Percentiles rank a stretch among this genome's conserved stretches.
Evolutionary conservation across 2,797 vertebrate species (phyloP).

Genomic region (Oreortyx pictus): DNA sequence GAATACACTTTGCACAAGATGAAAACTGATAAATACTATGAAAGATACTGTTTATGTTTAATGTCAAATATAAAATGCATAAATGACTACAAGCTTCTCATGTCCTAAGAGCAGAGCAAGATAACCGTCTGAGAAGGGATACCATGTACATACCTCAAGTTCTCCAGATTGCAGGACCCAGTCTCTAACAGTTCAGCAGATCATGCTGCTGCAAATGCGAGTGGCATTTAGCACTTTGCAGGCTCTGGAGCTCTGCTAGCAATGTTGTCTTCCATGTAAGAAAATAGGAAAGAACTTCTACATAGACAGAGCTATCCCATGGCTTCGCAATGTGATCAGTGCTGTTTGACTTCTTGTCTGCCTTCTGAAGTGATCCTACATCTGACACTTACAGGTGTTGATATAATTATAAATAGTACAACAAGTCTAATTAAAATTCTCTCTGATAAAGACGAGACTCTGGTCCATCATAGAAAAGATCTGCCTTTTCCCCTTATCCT

Average conservation of each 20-base stretch:
- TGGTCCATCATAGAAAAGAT: neutral
- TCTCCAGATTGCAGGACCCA: conserved; percentile 24
- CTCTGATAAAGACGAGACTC: neutral
- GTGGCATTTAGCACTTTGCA: neutral
- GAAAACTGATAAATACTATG: neutral
- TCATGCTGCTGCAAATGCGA: neutral
- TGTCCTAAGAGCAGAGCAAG: neutral
- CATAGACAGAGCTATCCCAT: neutral
- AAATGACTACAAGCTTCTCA: neutral
- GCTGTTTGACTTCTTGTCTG: neutral
- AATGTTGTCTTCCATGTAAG: neutral
- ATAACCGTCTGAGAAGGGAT: neutral
- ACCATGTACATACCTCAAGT: neutral
- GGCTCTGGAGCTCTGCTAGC: neutral
- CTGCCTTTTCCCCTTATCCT: neutral
- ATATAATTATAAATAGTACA: neutral
- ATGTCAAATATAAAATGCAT: neutral
- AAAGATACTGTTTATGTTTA: neutral
- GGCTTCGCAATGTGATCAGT: neutral
- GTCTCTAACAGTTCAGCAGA: neutral
- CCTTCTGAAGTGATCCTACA: neutral
- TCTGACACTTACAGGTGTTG: neutral
- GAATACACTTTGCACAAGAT: neutral
- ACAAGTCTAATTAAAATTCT: neutral
- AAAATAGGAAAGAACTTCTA: neutral